phyloP scores from a whole-genome alignment of 2,113 vertebrate genomes.

The Cygnus buccinator region DNA sequence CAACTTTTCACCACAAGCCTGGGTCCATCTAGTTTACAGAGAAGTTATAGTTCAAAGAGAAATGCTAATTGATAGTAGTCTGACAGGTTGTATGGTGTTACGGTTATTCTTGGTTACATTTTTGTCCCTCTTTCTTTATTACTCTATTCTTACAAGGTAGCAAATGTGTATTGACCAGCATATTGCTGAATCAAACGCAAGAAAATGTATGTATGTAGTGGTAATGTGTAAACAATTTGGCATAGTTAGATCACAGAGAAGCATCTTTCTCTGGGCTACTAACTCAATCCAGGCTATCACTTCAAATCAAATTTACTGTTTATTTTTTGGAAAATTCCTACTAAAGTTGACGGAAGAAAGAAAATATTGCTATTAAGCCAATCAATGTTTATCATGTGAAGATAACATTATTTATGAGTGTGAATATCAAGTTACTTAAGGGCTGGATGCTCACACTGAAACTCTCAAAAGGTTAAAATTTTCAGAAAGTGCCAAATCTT shows the following conservation, averaged over 20 bases:
- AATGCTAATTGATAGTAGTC: neutral
- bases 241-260: neutral
- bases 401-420: neutral
- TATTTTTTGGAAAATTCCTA: neutral
- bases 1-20: neutral
- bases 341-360: neutral
- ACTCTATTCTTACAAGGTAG: neutral
- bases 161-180: neutral
- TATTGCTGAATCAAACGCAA: neutral
- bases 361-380: neutral
- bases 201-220: neutral
- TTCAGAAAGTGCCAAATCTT: neutral
- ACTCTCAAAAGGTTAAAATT: neutral
- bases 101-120: neutral
- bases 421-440: neutral
- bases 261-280: neutral
- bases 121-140: neutral
- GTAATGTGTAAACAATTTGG: neutral
- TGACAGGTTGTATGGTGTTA: neutral
- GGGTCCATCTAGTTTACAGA: neutral
- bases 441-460: neutral
- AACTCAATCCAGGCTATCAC: neutral
- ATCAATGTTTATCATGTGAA: neutral
- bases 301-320: neutral
- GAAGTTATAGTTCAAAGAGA: neutral